These are phyloP conservation scores for Ceuthmochares aereus DNA, from an alignment of 2,113 vertebrate species.

Conservation along the genomic window DNA sequence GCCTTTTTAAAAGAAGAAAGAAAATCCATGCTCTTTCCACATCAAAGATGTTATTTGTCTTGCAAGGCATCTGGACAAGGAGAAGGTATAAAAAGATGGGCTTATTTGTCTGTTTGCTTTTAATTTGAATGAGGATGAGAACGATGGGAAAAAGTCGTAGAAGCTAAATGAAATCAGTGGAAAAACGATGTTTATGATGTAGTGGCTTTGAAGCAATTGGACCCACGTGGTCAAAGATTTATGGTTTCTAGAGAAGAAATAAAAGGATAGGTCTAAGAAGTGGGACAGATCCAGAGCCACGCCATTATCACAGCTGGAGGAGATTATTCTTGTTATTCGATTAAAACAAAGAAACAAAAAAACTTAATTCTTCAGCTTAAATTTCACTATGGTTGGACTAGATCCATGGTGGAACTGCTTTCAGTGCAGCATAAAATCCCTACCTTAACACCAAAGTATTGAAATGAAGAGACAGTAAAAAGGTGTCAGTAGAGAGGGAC, in stretches of 20 bases:
- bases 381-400: not conserved
- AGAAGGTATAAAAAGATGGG: not conserved
- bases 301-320: not conserved
- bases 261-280: not conserved
- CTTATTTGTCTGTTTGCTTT: constrained; percentile 18
- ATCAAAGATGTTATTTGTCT: not conserved
- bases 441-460: not conserved
- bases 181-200: not conserved
- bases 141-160: not conserved
- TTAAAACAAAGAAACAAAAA: not conserved
- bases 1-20: constrained; percentile 22
- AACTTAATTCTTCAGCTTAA: not conserved
- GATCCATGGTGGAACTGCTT: not conserved
- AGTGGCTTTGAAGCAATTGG: not conserved
- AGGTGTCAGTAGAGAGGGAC: not conserved
- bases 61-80: not conserved
- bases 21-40: not conserved
- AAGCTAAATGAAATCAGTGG: not conserved
- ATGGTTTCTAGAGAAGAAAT: not conserved
- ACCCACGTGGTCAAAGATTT: not conserved
- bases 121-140: not conserved
- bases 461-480: not conserved
- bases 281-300: not conserved
- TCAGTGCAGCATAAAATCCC: not conserved
- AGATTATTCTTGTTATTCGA: not conserved